These are phyloP conservation scores for Nebria brevicollis DNA, from an alignment of 2,888 invertebrate species.

Conservation along the genomic window DNA sequence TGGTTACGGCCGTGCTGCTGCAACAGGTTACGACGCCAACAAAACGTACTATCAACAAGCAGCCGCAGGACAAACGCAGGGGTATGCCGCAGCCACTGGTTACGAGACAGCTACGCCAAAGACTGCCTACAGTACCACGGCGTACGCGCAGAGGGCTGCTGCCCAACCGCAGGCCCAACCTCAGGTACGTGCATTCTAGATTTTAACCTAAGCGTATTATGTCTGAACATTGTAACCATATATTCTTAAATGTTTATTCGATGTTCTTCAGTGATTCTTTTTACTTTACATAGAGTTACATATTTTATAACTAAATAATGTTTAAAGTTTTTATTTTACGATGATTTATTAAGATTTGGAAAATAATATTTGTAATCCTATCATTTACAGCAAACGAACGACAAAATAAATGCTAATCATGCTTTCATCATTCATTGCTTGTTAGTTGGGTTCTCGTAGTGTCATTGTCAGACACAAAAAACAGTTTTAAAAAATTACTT, in stretches of 20 bases:
- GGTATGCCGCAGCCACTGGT: slow-evolving; percentile 73
- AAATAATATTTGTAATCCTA: no score
- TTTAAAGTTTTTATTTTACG: no score
- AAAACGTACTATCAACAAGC: slow-evolving; percentile 88
- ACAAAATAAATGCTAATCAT: neutral
- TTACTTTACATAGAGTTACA: no score
- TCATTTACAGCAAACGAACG: no score
- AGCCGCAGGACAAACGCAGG: slow-evolving; percentile 73
- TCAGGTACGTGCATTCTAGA: slow-evolving; percentile 57
- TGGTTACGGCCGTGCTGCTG: slow-evolving; percentile 73
- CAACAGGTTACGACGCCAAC: slow-evolving; percentile 79
- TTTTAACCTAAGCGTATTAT: neutral
- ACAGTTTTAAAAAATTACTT: slow-evolving; percentile 26
- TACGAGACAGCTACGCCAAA: slow-evolving; percentile 71
- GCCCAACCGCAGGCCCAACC: slow-evolving; percentile 61
- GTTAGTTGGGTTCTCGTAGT: neutral
- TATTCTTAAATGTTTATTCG: no score
- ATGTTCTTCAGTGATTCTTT: no score
- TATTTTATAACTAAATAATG: no score
- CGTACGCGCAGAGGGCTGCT: slow-evolving; percentile 71
- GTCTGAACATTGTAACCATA: no score
- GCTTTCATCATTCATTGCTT: neutral
- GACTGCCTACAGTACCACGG: slow-evolving; percentile 77
- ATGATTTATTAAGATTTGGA: no score
- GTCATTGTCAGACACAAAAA: neutral